phyloP scores from a whole-genome alignment of 1,140 invertebrate species.

The Cyclargus thomasi region DNA sequence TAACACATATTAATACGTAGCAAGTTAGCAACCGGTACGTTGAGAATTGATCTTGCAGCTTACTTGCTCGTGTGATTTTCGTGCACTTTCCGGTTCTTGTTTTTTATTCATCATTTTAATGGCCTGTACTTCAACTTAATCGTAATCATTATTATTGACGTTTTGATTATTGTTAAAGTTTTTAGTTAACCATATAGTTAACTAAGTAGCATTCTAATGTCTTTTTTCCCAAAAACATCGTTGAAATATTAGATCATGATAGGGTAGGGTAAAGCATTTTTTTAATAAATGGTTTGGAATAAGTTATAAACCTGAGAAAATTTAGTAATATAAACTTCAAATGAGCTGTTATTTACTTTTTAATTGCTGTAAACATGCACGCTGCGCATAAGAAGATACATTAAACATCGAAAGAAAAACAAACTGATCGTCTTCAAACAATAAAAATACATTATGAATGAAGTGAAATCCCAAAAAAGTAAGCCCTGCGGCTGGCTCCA shows the following conservation, averaged over 20 bases:
- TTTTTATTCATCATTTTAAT: conserved; percentile 16
- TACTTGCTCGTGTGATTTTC: conserved; percentile 54
- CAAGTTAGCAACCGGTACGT: conserved; percentile 40
- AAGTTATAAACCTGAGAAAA: background rate
- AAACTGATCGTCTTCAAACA: background rate
- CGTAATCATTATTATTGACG: background rate
- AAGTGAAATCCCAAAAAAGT: conserved; percentile 31
- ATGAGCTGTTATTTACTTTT: background rate
- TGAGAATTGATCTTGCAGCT: conserved; percentile 43
- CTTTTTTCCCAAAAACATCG: background rate
- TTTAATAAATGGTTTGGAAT: background rate
- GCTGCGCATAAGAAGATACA: background rate
- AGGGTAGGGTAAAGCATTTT: too few species aligned
- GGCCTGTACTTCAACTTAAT: background rate
- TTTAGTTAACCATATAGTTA: background rate
- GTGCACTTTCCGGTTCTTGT: conserved; percentile 43
- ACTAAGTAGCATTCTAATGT: background rate
- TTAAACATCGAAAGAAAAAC: background rate
- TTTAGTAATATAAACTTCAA: too few species aligned
- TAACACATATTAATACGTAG: conserved; percentile 43
- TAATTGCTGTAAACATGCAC: background rate
- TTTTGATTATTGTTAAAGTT: background rate
- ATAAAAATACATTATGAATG: conserved; percentile 64
- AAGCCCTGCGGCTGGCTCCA: conserved; percentile 28
- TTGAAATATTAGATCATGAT: too few species aligned